Evolutionary conservation across 2,888 invertebrate species (phyloP).

Genomic region (Meloe dianella): DNA sequence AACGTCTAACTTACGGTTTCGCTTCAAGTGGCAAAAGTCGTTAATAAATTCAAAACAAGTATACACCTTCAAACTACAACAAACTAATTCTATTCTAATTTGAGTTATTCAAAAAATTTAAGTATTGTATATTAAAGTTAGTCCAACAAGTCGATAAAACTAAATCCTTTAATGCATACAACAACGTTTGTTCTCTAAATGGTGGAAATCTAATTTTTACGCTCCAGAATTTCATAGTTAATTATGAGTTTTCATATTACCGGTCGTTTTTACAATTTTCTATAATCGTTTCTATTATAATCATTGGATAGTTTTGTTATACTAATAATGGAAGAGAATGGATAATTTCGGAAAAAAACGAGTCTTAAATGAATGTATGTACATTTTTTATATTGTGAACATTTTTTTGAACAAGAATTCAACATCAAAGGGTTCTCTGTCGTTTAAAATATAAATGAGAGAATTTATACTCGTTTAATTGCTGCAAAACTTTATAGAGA

Average conservation of each 20-base stretch:
- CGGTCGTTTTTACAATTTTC: background rate
- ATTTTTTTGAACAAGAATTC: too few species aligned
- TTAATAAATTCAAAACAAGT: conserved; percentile 7
- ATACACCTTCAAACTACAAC: background rate
- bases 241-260: background rate
- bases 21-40: conserved; percentile 4
- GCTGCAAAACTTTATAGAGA: too few species aligned
- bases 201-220: background rate
- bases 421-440: too few species aligned
- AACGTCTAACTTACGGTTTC: background rate
- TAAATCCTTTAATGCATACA: background rate
- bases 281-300: background rate
- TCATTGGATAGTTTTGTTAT: too few species aligned
- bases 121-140: background rate
- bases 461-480: too few species aligned
- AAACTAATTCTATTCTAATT: background rate
- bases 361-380: too few species aligned
- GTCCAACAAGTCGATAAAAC: background rate
- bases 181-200: background rate
- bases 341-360: too few species aligned
- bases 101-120: background rate
- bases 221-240: background rate
- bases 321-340: background rate
- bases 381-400: too few species aligned
- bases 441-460: too few species aligned